Conservation (phyloP, 2,113 vertebrate species). For the Falco punctatus region DNA sequence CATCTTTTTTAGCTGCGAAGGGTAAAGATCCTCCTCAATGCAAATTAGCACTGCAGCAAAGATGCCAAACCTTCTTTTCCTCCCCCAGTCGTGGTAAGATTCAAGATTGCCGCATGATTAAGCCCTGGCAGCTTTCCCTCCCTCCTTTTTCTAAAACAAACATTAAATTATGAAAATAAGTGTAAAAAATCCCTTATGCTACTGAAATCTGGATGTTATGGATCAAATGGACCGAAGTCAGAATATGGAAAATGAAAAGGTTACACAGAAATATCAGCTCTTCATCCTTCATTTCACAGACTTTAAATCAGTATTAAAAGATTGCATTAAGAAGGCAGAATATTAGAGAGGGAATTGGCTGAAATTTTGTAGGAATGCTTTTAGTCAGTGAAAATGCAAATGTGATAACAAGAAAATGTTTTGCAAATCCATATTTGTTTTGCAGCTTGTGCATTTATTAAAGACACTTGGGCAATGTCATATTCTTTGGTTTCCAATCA, state of each 20-base stretch:
- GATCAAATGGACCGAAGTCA: slow-evolving; percentile 39
- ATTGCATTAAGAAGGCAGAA: neutral
- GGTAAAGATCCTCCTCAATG: slow-evolving; percentile 66
- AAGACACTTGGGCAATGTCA: slow-evolving; percentile 14
- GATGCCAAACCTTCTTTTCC: slow-evolving; percentile 56
- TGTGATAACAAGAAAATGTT: slow-evolving; percentile 8
- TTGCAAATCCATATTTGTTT: slow-evolving; percentile 30
- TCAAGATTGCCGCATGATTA: slow-evolving; percentile 60
- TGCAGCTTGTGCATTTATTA: slow-evolving; percentile 31
- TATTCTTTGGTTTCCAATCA: neutral
- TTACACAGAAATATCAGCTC: slow-evolving; percentile 44
- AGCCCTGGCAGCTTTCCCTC: slow-evolving; percentile 61
- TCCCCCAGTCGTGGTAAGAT: slow-evolving; percentile 49
- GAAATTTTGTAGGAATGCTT: slow-evolving; percentile 30
- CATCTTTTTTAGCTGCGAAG: slow-evolving; percentile 65
- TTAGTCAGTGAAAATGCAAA: slow-evolving; percentile 15
- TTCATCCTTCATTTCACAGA: slow-evolving; percentile 55
- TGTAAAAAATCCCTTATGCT: slow-evolving; percentile 55
- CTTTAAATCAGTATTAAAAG: slow-evolving; percentile 46
- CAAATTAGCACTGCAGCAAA: slow-evolving; percentile 63
- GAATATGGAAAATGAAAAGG: slow-evolving; percentile 54
- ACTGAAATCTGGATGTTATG: slow-evolving; percentile 43
- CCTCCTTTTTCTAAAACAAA: slow-evolving; percentile 68
- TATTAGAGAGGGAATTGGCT: slow-evolving; percentile 34
- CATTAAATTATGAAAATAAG: slow-evolving; percentile 71